phyloP scores from a whole-genome alignment of 2,888 invertebrate genomes.

The Heliconius ethilla region DNA sequence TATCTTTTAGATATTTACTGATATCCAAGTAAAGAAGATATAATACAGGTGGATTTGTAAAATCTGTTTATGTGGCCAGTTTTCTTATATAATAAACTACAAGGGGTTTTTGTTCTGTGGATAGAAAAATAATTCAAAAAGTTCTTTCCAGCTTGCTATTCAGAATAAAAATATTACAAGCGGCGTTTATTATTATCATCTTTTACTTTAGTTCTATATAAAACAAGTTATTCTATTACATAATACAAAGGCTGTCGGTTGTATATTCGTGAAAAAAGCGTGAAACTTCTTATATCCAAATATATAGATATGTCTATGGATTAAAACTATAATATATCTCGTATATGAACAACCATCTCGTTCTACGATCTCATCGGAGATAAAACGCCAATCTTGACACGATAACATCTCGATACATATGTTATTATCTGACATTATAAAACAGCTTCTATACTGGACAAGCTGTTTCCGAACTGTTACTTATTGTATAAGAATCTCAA shows the following conservation, averaged over 20 bases:
- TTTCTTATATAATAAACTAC: conserved; percentile 27
- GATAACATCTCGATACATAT: conserved; percentile 71
- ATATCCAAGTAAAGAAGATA: conserved; percentile 35
- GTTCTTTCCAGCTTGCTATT: too few relatives aligned
- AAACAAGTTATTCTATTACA: too few relatives aligned
- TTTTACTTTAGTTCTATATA: too few relatives aligned
- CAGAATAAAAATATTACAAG: too few relatives aligned
- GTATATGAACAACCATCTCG: conserved; percentile 39
- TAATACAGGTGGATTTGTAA: conserved; percentile 33
- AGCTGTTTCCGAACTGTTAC: conserved; percentile 35
- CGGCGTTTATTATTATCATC: too few relatives aligned
- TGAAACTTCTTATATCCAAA: too few relatives aligned
- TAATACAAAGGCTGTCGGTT: too few relatives aligned
- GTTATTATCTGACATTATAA: conserved; percentile 66
- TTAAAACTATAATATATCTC: neutral
- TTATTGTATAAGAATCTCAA: conserved; percentile 37
- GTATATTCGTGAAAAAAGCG: too few relatives aligned
- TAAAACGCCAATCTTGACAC: conserved; percentile 62
- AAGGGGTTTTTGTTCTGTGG: neutral
- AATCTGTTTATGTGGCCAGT: conserved; percentile 25
- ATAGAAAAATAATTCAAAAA: too few relatives aligned
- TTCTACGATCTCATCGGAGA: conserved; percentile 64
- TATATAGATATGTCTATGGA: neutral
- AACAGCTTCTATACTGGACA: conserved; percentile 59
- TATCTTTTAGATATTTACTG: too few relatives aligned